These are phyloP conservation scores for Chesias legatella DNA, from an alignment of 2,888 invertebrate species.

Conservation along the genomic window DNA sequence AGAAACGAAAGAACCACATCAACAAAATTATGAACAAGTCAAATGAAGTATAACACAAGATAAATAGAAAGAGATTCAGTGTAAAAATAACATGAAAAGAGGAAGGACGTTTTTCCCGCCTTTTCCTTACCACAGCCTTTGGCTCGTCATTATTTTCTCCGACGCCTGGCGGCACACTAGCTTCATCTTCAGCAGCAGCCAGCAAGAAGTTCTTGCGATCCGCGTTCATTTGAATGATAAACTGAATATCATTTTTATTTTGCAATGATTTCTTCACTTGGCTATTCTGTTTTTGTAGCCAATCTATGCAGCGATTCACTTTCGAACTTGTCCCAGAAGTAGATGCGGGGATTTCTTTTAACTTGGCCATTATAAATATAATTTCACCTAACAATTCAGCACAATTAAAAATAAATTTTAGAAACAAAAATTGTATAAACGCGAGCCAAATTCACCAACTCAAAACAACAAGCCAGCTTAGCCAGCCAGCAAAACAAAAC, in stretches of 20 bases:
- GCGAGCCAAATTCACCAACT: no score
- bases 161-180: slow-evolving; percentile 60
- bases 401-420: slow-evolving; percentile 5
- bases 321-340: slow-evolving; percentile 27
- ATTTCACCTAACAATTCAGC: no score
- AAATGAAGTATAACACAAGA: no score
- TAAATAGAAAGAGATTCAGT: no score
- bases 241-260: slow-evolving; percentile 67
- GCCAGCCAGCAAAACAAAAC: no score
- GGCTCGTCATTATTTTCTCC: slow-evolving; percentile 52
- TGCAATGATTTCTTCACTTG: slow-evolving; percentile 53
- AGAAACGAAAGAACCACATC: no score
- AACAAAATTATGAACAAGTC: no score
- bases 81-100: no score
- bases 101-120: slow-evolving; percentile 14
- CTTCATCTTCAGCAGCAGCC: slow-evolving; percentile 60
- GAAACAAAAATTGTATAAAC: no score
- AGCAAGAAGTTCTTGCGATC: slow-evolving; percentile 59
- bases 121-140: slow-evolving; percentile 47
- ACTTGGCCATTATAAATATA: slow-evolving; percentile 12
- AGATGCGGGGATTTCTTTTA: slow-evolving; percentile 3
- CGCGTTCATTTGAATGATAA: slow-evolving; percentile 62
- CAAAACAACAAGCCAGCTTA: no score
- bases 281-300: slow-evolving; percentile 66
- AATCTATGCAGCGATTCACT: slow-evolving; percentile 57